phyloP scores from a whole-genome alignment of 2,888 invertebrate species.

The Amblyjoppa fuscipennis region DNA sequence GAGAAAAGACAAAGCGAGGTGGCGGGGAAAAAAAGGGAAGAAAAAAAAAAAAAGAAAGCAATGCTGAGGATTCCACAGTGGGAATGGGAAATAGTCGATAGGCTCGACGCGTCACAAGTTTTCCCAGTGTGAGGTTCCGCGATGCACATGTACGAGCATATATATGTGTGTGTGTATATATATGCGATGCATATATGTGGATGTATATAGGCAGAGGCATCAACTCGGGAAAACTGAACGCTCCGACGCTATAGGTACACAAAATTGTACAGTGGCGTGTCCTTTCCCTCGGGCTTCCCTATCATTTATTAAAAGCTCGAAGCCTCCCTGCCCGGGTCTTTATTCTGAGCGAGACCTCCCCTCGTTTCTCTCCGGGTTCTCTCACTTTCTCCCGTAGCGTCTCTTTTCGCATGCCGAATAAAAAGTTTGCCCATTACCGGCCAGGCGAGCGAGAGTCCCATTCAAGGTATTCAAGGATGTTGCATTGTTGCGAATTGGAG shows the following conservation, averaged over 20 bases:
- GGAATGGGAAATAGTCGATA: slow-evolving; percentile 62
- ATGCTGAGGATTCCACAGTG: slow-evolving; percentile 34
- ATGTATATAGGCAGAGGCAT: background rate
- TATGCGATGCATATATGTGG: background rate
- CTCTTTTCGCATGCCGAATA: slow-evolving; percentile 71
- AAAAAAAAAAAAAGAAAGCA: slow-evolving; percentile 25
- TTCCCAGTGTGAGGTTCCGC: slow-evolving; percentile 50
- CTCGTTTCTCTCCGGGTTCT: slow-evolving; percentile 31
- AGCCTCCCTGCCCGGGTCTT: slow-evolving; percentile 60
- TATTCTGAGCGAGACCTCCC: slow-evolving; percentile 36
- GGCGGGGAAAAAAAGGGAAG: background rate
- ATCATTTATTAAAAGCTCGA: slow-evolving; percentile 79
- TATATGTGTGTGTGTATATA: no score
- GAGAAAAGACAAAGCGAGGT: slow-evolving; percentile 37
- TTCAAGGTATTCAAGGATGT: slow-evolving; percentile 77
- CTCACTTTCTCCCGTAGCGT: slow-evolving; percentile 43
- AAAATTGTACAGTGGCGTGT: slow-evolving; percentile 68
- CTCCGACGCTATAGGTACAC: slow-evolving; percentile 62
- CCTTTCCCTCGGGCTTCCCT: slow-evolving; percentile 72
- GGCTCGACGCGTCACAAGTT: slow-evolving; percentile 58
- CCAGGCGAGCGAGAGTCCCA: slow-evolving; percentile 64
- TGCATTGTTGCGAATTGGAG: slow-evolving; percentile 75
- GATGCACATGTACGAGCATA: slow-evolving; percentile 14
- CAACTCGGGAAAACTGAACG: slow-evolving; percentile 52
- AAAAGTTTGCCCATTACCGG: slow-evolving; percentile 79